A percentile compares a stretch with the other conserved stretches of the same genome.
These are phyloP conservation scores for Nomada flava DNA, from an alignment of 2,888 invertebrate species.

Conservation along the genomic window DNA sequence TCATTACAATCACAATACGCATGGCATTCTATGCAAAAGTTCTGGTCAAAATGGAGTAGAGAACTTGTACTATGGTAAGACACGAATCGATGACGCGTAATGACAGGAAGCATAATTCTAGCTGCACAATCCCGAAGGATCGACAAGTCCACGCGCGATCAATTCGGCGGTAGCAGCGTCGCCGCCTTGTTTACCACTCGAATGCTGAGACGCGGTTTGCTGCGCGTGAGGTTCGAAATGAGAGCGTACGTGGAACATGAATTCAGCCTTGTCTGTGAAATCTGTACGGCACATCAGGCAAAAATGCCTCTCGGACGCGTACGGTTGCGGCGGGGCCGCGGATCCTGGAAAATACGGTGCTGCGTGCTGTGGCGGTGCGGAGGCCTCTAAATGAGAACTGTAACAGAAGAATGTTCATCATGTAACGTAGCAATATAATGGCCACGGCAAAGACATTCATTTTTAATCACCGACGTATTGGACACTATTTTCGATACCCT, in stretches of 20 bases:
- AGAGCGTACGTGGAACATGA: constrained; percentile 89
- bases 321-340: constrained; percentile 80
- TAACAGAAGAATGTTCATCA: neutral
- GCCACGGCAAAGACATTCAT: no score
- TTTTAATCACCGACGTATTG: no score
- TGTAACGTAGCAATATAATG: no score
- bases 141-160: constrained; percentile 82
- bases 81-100: constrained; percentile 78
- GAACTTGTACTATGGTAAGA: constrained; percentile 81
- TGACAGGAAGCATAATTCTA: constrained; percentile 77
- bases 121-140: constrained; percentile 82
- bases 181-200: constrained; percentile 76
- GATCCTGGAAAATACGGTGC: constrained; percentile 83
- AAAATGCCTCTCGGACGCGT: constrained; percentile 84
- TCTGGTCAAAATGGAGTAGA: constrained; percentile 67
- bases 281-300: constrained; percentile 89
- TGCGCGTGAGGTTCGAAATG: constrained; percentile 86
- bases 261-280: constrained; percentile 88
- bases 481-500: no score
- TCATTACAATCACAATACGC: constrained; percentile 77
- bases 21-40: constrained; percentile 69
- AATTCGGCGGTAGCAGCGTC: constrained; percentile 81
- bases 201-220: constrained; percentile 72
- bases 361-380: constrained; percentile 82
- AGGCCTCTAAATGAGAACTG: constrained; percentile 81